These are phyloP conservation scores for Ostrea denselamellosa DNA, from an alignment of 1,140 invertebrate genomes.

Conservation along the genomic window DNA sequence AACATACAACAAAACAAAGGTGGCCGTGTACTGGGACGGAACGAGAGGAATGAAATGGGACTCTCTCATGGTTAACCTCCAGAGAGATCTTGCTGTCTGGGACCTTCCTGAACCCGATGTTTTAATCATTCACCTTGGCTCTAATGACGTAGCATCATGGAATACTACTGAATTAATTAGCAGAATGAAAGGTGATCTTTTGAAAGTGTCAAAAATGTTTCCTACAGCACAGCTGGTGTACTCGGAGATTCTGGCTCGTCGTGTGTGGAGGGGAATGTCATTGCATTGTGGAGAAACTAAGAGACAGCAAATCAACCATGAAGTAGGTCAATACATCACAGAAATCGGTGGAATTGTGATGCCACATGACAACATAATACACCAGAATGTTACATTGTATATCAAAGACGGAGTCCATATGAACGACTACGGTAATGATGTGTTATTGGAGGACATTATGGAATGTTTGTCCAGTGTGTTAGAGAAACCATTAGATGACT, in stretches of 20 bases:
- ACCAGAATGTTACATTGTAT: slow-evolving; percentile 17
- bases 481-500: background rate
- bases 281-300: slow-evolving; percentile 32
- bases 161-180: slow-evolving; percentile 38
- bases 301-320: slow-evolving; percentile 26
- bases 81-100: background rate
- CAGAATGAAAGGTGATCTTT: slow-evolving; percentile 27
- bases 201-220: slow-evolving; percentile 37
- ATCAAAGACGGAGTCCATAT: slow-evolving; percentile 46
- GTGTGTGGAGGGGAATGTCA: slow-evolving; percentile 45
- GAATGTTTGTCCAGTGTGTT: background rate
- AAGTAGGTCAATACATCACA: slow-evolving; percentile 13
- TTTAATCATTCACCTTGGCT: slow-evolving; percentile 43
- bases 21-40: slow-evolving; percentile 43
- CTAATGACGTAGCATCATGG: slow-evolving; percentile 46
- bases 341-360: slow-evolving; percentile 36
- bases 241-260: slow-evolving; percentile 44
- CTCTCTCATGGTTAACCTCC: slow-evolving; percentile 28
- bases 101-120: slow-evolving; percentile 39
- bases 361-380: slow-evolving; percentile 40
- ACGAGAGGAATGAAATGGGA: slow-evolving; percentile 47
- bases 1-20: background rate
- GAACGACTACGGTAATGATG: slow-evolving; percentile 45
- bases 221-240: slow-evolving; percentile 19
- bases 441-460: slow-evolving; percentile 20